These are phyloP conservation scores for Epinephelus coioides DNA, from an alignment of 2,797 vertebrate genomes.

Conservation along the genomic window DNA sequence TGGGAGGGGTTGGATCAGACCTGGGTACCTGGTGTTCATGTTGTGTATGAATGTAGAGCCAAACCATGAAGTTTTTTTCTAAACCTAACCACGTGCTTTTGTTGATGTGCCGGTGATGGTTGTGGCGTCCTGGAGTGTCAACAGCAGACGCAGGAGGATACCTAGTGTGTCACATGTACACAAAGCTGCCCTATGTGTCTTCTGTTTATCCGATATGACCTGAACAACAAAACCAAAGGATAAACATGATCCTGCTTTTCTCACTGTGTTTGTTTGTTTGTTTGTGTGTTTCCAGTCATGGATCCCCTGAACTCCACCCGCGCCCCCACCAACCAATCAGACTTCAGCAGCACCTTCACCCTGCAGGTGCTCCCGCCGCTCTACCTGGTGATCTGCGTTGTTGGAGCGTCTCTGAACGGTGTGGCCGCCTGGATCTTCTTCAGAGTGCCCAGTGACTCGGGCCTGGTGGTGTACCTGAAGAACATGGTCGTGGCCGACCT, in stretches of 20 bases:
- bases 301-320: slow-evolving; percentile 57
- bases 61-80: too few relatives aligned
- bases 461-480: slow-evolving; percentile 93
- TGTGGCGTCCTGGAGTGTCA: too few relatives aligned
- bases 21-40: too few relatives aligned
- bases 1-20: too few relatives aligned
- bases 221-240: too few relatives aligned
- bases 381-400: slow-evolving; percentile 82
- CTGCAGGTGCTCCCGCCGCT: slow-evolving; percentile 86
- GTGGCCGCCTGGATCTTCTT: slow-evolving; percentile 90
- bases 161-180: too few relatives aligned
- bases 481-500: slow-evolving; percentile 91
- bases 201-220: too few relatives aligned
- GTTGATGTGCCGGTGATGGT: too few relatives aligned
- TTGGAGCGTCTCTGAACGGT: slow-evolving; percentile 86
- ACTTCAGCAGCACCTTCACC: slow-evolving; percentile 74
- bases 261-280: background rate
- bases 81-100: too few relatives aligned
- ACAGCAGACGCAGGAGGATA: too few relatives aligned
- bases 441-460: slow-evolving; percentile 87
- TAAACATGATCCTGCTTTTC: background rate
- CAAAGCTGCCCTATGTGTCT: too few relatives aligned
- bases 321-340: slow-evolving; percentile 59
- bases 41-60: too few relatives aligned
- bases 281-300: slow-evolving; percentile 74